These are phyloP conservation scores for Mya arenaria DNA, from an alignment of 1,140 invertebrate genomes.

Conservation along the genomic window DNA sequence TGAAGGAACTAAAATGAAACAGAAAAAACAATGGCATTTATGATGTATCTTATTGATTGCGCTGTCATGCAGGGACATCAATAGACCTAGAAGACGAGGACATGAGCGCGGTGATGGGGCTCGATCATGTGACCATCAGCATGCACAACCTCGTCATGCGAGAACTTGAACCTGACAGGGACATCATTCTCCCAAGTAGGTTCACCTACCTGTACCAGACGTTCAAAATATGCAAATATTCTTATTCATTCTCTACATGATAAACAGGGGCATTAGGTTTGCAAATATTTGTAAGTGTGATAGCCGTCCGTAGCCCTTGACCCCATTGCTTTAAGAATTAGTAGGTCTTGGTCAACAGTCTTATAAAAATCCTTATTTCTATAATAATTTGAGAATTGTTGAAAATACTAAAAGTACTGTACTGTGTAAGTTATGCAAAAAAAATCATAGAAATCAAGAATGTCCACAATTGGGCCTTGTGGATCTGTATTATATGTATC, in stretches of 20 bases:
- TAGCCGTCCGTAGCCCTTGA: no score
- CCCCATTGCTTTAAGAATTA: background rate
- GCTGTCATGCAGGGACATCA: constrained; percentile 27
- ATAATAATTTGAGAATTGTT: no score
- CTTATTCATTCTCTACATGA: background rate
- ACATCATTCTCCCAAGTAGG: constrained; percentile 28
- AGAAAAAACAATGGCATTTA: background rate
- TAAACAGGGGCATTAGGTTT: background rate
- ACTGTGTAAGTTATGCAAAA: no score
- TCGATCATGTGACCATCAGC: constrained; percentile 11
- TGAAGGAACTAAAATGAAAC: background rate
- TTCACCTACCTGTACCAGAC: background rate
- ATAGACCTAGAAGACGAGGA: constrained; percentile 39
- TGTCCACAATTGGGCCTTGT: no score
- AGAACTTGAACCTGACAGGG: constrained; percentile 2
- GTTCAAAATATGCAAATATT: background rate
- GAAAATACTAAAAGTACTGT: no score
- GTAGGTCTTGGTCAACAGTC: background rate
- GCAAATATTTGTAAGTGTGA: background rate
- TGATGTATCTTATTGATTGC: background rate
- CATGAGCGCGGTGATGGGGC: constrained; percentile 37
- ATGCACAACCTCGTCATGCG: constrained; percentile 34
- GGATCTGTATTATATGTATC: no score
- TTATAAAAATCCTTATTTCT: background rate
- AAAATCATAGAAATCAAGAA: no score